Evolutionary conservation across 2,888 invertebrate genomes (phyloP), one percentile per base, ranked within the genome.

Genomic region (Deilephila porcellus): DNA sequence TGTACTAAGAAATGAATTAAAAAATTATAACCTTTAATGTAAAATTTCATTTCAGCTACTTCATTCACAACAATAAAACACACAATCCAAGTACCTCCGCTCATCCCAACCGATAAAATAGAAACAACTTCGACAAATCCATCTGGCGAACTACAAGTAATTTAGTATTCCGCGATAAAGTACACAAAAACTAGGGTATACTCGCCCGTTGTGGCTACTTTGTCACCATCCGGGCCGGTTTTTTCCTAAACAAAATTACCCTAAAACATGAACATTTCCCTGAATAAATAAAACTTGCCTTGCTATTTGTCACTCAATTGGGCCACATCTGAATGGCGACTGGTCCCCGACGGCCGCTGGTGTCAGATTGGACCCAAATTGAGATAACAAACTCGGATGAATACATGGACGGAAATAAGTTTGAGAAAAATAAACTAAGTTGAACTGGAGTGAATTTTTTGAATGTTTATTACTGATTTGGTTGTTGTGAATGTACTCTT

Each of bases 261-360:
- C 64, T 80, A 79, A 79, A 77, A 76, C 71, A 67, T 75, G 75
- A 80, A 77, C 72, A 77, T 77, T 74, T 59, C 70, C 74, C 75
- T 78, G 80, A 76, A 77, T 79, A 79, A 72, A 77, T 79, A 80
- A 75, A 74, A 78, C 74, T 77, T 74, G 75, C 59, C 60, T 71
- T 59, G 62, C 74, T 70, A 75, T 79, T 80, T 79, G 79, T 79
- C 80, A 76, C 79, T 75, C 77, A 75, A 77, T 79, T 75, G 77
- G 72, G 67, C 79, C 75, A 73, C 77, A 75, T 74, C 78, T 74
- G 77, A 79, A 73, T 59, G 71, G 70, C 19, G 70, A 77, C 73
- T 70, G 56, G 76, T 71, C 75, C 71, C 74, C 56, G n/a, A 72
- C 74, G 60, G 20, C 73, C 45, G 32, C 52, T 70, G 73, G 60